These are phyloP conservation scores for Nasonia longicornis DNA, from an alignment of 1,140 invertebrate genomes.

Conservation along the genomic window DNA sequence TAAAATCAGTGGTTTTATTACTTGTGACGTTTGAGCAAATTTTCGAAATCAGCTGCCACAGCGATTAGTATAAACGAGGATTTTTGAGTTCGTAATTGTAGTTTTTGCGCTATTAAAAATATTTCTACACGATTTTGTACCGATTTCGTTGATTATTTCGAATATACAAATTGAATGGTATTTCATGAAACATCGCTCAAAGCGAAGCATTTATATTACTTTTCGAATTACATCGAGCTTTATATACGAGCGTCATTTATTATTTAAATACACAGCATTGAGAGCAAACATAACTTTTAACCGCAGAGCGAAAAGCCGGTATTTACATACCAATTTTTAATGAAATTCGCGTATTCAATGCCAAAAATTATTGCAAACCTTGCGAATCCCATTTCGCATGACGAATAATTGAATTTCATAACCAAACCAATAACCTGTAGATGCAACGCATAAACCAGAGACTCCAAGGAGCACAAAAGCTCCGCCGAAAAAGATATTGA, in stretches of 20 bases:
- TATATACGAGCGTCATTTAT: not conserved
- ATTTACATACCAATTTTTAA: not conserved
- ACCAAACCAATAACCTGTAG: too few species aligned
- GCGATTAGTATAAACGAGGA: too few species aligned
- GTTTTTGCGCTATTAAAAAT: too few species aligned
- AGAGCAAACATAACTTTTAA: not conserved
- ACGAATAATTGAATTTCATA: too few species aligned
- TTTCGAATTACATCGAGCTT: not conserved
- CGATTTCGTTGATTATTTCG: not conserved
- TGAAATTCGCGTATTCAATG: not conserved
- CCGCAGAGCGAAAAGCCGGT: not conserved
- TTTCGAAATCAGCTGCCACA: too few species aligned
- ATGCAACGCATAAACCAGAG: too few species aligned
- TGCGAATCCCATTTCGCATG: too few species aligned
- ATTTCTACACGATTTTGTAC: too few species aligned
- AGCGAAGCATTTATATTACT: not conserved
- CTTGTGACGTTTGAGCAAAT: not conserved
- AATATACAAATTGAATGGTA: not conserved
- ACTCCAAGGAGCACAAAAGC: too few species aligned
- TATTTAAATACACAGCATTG: not conserved
- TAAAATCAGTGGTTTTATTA: not conserved
- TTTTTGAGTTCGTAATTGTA: too few species aligned
- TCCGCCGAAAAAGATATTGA: not conserved
- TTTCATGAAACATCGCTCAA: not conserved
- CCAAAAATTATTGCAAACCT: not conserved